Base-by-base conservation (phyloP, 64 coral and sea anemone genomes). In the Montipora foliosa region DNA sequence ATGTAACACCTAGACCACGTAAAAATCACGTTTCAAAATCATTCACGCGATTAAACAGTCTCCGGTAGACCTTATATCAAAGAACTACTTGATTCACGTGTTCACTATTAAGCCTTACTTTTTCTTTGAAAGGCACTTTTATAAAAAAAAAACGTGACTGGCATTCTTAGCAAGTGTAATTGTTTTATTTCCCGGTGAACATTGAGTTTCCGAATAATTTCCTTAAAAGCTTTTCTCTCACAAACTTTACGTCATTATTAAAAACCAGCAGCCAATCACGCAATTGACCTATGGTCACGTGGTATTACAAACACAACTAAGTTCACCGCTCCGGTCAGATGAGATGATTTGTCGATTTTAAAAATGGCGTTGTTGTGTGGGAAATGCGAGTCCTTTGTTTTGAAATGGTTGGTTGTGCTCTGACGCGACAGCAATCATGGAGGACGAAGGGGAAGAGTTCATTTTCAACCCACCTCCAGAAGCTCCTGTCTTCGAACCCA, bases 401-500 rank as follows among this genome's bases (percentile, higher is more conserved):
- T 98, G 89, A 95, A 75, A 98, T 98, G 96, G 79, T 87, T 82
- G 66, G 87, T 80, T 79, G 48, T 83, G 79, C 92, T 73, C 82
- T 67, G 84, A 83, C 79, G 67, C 88, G 17, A 91, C 94, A 76
- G 53, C 91, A 21, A 61, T 73, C 69, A 97, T 97, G 95, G 84
- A 80, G 74, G 95, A 97, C 45, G 94, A 94, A 60, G 91, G 83
- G 68, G 92, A 99, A 76, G 88, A 96, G 87, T 94, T 94, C 79
- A 83, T 87, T 24, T 99, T 99, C 70, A 75, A 92, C 81, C 91
- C 95, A 64, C 98, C 98, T 69, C 98, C 98, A 66, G 98, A 99
- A 74, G 98, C 98, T 84, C 98, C 98, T 57, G 98, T 99, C 19
- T 99, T 99, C 68, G 98, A 99, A 81, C 98, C 98, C 44, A 96